phyloP scores from a whole-genome alignment of 1,140 invertebrate species.

The Saccostrea cuccullata region DNA sequence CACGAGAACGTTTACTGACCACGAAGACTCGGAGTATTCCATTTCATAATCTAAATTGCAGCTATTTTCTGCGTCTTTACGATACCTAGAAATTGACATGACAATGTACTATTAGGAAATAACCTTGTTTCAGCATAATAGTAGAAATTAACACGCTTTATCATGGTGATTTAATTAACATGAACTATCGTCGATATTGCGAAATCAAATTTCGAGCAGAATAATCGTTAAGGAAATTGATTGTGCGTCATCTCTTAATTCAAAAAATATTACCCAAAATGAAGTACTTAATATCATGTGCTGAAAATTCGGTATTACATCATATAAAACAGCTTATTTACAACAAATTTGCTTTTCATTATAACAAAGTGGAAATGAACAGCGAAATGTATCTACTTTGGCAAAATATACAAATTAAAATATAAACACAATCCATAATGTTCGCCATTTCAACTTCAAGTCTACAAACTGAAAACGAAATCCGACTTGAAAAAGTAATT shows the following conservation, averaged over 20 bases:
- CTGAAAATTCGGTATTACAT: constrained; percentile 13
- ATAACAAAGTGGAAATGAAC: constrained; percentile 11
- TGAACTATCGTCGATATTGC: neutral
- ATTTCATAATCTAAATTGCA: constrained; percentile 34
- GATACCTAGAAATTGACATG: constrained; percentile 6
- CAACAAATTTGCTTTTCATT: neutral
- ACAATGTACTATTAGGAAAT: neutral
- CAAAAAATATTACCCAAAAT: constrained; percentile 4
- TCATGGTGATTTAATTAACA: constrained; percentile 8
- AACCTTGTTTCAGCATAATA: constrained; percentile 24
- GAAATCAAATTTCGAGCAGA: neutral
- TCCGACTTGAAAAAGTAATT: neutral
- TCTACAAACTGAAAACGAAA: neutral
- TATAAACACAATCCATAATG: neutral
- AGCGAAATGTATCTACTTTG: neutral
- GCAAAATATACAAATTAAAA: constrained; percentile 24
- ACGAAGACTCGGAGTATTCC: neutral
- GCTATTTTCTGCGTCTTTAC: neutral
- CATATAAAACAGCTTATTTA: neutral
- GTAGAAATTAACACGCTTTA: neutral
- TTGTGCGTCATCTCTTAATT: constrained; percentile 27
- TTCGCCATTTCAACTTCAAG: neutral
- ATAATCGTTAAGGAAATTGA: neutral
- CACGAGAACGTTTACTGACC: constrained; percentile 1
- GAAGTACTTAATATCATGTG: neutral